These are phyloP conservation scores for Pristionchus japonicus DNA, from an alignment of 2,888 invertebrate species.

Conservation along the genomic window DNA sequence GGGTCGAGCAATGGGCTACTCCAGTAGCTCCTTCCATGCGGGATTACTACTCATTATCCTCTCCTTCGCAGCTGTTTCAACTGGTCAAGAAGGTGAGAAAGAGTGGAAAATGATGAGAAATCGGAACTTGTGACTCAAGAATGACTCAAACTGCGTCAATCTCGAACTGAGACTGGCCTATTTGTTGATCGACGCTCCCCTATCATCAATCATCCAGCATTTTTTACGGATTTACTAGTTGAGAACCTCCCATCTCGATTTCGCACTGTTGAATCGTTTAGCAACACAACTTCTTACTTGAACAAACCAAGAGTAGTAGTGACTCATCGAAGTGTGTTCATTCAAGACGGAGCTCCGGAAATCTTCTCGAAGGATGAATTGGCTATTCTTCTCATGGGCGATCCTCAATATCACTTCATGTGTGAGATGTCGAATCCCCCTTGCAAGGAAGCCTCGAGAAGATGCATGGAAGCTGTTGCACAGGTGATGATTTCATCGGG, in stretches of 20 bases:
- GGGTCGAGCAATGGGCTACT: neutral
- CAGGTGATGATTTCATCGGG: neutral
- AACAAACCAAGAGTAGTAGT: too few relatives aligned
- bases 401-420: conserved; percentile 69
- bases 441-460: conserved; percentile 62
- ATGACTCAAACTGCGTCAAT: neutral
- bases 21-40: neutral
- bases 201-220: neutral
- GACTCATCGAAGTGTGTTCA: neutral
- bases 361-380: conserved; percentile 54
- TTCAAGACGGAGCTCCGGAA: neutral
- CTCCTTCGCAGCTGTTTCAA: neutral
- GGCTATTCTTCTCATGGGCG: conserved; percentile 66
- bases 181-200: neutral
- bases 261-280: too few relatives aligned
- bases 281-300: too few relatives aligned
- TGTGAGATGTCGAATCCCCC: conserved; percentile 65
- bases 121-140: neutral
- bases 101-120: conserved; percentile 8
- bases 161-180: neutral
- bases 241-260: too few relatives aligned
- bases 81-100: neutral
- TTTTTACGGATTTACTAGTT: too few relatives aligned
- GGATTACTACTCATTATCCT: conserved; percentile 4
- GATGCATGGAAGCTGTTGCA: conserved; percentile 51